A percentile compares a stretch with the other conserved stretches of the same genome.
Evolutionary conservation across 2,113 vertebrate genomes (phyloP).

Genomic region (Gracilinanus agilis): DNA sequence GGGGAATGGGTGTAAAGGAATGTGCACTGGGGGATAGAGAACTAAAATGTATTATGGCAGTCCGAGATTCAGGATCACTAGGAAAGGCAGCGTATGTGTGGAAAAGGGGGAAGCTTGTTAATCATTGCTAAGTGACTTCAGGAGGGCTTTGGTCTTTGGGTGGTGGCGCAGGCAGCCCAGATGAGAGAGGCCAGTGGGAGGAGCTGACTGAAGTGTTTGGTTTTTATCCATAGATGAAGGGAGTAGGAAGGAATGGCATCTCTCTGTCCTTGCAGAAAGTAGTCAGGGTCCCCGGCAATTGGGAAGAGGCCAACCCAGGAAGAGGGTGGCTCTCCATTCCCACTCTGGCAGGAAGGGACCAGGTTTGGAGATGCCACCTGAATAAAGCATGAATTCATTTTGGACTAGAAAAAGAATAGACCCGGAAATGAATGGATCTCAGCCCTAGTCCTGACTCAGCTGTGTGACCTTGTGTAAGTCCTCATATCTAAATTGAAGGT

Average conservation of each 20-base stretch:
- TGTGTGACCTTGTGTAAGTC: background rate
- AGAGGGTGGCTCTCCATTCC: background rate
- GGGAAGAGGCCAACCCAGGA: background rate
- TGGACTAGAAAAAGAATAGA: background rate
- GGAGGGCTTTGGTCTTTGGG: background rate
- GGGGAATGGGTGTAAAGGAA: background rate
- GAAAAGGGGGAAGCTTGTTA: background rate
- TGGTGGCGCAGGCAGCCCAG: background rate
- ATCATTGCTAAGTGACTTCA: background rate
- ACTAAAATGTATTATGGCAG: background rate
- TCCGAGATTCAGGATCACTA: background rate
- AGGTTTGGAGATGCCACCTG: background rate
- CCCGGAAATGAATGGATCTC: background rate
- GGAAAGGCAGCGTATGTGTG: background rate
- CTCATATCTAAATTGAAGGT: background rate
- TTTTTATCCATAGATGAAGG: background rate
- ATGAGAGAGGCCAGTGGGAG: background rate
- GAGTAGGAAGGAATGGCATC: background rate
- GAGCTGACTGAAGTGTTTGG: background rate
- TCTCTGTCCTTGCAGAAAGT: background rate
- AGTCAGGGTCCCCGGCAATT: background rate
- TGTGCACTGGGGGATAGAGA: background rate
- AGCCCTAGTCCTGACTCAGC: background rate
- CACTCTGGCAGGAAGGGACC: background rate
- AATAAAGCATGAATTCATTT: background rate